Percentiles rank a stretch among this genome's conserved stretches.
Conservation (phyloP, 2,888 invertebrate genomes). For the Agriopis marginaria region DNA sequence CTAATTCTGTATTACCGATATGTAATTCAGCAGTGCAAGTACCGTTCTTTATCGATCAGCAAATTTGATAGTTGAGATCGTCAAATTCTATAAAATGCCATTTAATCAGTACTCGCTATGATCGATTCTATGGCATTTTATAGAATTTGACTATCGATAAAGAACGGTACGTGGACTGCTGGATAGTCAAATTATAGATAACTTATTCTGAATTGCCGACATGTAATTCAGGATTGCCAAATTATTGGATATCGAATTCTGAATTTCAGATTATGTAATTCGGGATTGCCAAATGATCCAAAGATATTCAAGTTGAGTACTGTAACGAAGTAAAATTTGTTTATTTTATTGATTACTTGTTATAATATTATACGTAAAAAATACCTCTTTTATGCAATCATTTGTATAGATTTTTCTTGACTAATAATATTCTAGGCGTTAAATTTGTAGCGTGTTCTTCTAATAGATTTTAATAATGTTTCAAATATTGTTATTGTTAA, state of each 20-base stretch:
- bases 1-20: too few relatives aligned
- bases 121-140: too few relatives aligned
- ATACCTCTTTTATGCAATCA: constrained; percentile 43
- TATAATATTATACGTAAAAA: constrained; percentile 7
- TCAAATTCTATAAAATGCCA: too few relatives aligned
- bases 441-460: constrained; percentile 18
- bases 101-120: too few relatives aligned
- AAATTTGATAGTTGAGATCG: too few relatives aligned
- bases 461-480: constrained; percentile 17
- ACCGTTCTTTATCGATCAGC: too few relatives aligned
- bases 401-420: constrained; percentile 21
- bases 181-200: neutral
- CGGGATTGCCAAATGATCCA: neutral
- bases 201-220: neutral
- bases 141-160: too few relatives aligned
- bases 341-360: neutral
- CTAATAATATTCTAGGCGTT: constrained; percentile 12
- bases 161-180: too few relatives aligned
- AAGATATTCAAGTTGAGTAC: neutral
- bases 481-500: constrained; percentile 1
- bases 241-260: neutral
- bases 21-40: too few relatives aligned
- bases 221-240: neutral
- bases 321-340: neutral
- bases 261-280: neutral